phyloP scores from a whole-genome alignment of 2,888 invertebrate species.

The Apodemia hepburni region DNA sequence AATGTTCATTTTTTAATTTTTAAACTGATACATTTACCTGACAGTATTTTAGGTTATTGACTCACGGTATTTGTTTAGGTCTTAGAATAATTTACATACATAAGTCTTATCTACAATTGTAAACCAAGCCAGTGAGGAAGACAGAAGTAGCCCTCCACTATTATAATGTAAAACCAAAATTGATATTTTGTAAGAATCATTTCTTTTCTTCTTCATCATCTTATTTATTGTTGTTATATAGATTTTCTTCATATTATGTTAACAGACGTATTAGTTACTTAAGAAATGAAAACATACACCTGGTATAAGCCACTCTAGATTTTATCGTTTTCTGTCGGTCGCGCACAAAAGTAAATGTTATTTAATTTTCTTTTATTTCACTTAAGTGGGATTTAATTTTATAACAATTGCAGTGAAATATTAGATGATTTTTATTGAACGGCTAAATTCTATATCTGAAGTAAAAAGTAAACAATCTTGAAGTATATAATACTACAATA shows the following conservation, averaged over 20 bases:
- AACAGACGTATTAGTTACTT: neutral
- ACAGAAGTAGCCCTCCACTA: neutral
- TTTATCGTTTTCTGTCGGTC: neutral
- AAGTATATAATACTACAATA: too few relatives aligned
- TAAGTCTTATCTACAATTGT: neutral
- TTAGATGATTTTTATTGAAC: too few relatives aligned
- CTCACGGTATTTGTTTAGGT: neutral
- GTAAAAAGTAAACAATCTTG: too few relatives aligned
- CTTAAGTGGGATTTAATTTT: too few relatives aligned
- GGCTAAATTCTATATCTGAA: too few relatives aligned
- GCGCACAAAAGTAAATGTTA: too few relatives aligned
- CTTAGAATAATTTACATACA: neutral
- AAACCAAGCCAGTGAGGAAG: neutral
- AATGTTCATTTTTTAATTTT: too few relatives aligned
- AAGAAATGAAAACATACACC: neutral
- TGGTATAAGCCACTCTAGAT: neutral
- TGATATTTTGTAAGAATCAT: neutral
- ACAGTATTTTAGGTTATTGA: constrained; percentile 4
- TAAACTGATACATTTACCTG: constrained; percentile 6
- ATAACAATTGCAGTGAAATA: too few relatives aligned
- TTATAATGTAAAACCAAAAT: neutral
- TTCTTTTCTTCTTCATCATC: neutral
- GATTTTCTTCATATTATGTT: neutral
- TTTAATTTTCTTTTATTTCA: too few relatives aligned
- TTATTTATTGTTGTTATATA: neutral